Percentiles rank a stretch among this genome's conserved stretches.
phyloP scores from a whole-genome alignment of 2,888 invertebrate genomes.

The Pyrrhia umbra region DNA sequence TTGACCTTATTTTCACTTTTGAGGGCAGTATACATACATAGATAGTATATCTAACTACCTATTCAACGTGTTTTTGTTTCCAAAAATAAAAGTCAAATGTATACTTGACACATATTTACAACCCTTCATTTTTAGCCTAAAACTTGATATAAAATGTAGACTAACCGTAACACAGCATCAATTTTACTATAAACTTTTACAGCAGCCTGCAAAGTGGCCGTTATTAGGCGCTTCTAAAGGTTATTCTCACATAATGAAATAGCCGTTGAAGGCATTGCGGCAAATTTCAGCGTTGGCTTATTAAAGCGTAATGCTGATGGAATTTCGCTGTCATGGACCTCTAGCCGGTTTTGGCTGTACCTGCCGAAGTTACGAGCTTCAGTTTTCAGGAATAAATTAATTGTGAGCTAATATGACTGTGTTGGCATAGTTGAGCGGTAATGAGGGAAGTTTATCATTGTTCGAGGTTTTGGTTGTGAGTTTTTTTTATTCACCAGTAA shows the following conservation, averaged over 20 bases:
- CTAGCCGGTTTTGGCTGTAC: constrained; percentile 54
- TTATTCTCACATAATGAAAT: constrained; percentile 73
- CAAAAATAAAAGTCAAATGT: too few species aligned
- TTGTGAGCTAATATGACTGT: constrained; percentile 39
- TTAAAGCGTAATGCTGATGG: constrained; percentile 83
- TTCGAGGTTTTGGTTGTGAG: not conserved
- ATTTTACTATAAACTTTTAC: constrained; percentile 35
- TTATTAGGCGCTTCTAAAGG: constrained; percentile 57
- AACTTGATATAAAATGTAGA: not conserved
- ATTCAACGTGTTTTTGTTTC: not conserved
- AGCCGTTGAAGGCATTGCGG: constrained; percentile 72
- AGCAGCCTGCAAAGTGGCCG: constrained; percentile 16
- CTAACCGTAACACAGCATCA: constrained; percentile 3
- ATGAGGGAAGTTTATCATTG: constrained; percentile 29
- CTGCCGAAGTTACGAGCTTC: constrained; percentile 41
- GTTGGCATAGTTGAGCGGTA: constrained; percentile 21
- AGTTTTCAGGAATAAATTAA: constrained; percentile 53
- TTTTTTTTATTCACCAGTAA: not conserved
- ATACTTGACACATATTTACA: not conserved
- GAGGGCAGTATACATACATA: not conserved
- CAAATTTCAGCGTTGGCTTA: constrained; percentile 79
- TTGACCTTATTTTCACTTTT: constrained; percentile 1
- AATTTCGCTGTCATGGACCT: constrained; percentile 78
- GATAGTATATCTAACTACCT: not conserved
- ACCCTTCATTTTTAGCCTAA: not conserved